Percentiles rank a stretch among this genome's conserved stretches.
Conservation (phyloP, 2,888 invertebrate genomes). For the Hirtodrosophila alboralis region DNA sequence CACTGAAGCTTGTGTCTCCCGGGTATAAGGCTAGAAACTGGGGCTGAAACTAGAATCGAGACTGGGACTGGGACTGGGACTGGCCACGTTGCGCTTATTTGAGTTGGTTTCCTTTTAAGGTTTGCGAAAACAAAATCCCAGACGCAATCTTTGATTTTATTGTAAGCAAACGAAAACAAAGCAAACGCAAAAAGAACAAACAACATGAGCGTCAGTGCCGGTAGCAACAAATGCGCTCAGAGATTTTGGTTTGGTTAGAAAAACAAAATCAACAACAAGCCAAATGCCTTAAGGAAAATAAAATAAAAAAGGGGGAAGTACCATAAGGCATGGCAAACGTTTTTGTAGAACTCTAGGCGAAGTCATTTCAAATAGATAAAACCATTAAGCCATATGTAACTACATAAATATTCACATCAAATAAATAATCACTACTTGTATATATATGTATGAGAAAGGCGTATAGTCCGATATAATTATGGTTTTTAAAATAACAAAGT, state of each 20-base stretch:
- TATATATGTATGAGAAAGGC: too few species aligned
- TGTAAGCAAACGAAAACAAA: slow-evolving; percentile 56
- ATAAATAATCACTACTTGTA: not conserved
- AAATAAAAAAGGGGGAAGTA: slow-evolving; percentile 22
- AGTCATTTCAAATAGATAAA: slow-evolving; percentile 30
- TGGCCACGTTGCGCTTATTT: slow-evolving; percentile 45
- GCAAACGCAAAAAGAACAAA: slow-evolving; percentile 56
- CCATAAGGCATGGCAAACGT: slow-evolving; percentile 9
- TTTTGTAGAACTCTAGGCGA: not conserved
- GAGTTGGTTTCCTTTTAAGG: slow-evolving; percentile 61
- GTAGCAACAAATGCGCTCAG: slow-evolving; percentile 61
- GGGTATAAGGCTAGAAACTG: slow-evolving; percentile 18
- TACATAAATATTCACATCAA: not conserved
- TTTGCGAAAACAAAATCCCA: slow-evolving; percentile 69
- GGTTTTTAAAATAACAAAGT: too few species aligned
- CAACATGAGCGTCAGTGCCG: slow-evolving; percentile 35
- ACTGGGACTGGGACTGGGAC: slow-evolving; percentile 5
- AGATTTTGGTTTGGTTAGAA: slow-evolving; percentile 58
- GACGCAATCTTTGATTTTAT: slow-evolving; percentile 74
- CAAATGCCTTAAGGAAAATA: slow-evolving; percentile 39
- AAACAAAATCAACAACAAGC: slow-evolving; percentile 49
- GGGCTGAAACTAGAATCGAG: slow-evolving; percentile 18
- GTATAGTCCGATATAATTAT: too few species aligned
- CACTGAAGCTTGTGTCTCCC: slow-evolving; percentile 22
- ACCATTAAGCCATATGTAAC: slow-evolving; percentile 5